Base-by-base conservation (phyloP, 2,888 invertebrate species). In the Dastarcus helophoroides region DNA sequence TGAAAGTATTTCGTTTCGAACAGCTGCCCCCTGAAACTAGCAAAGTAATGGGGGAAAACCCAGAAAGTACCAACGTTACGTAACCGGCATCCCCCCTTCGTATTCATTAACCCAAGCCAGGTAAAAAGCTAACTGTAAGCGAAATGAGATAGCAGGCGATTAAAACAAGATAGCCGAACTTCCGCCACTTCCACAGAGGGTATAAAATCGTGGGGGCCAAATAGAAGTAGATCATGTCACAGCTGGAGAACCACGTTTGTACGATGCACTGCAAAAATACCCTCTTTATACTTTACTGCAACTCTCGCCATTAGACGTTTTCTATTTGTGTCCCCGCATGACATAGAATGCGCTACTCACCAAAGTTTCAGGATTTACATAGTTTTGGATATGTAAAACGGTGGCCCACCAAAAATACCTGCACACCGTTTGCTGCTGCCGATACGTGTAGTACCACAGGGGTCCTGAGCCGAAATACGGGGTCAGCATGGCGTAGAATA, bases 381-480 rank as follows among this genome's bases (percentile, higher is more conserved):
- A 61, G 35, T 60, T 62, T 36, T 64, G 63, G 12, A 63, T 42
- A 42, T 64, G 63, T 2, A 64, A 39, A 9, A 64, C 27, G 19
- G 53, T 46, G 3, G 56, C 42, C 64, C 64, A 64, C 64, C 64
- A 64, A 35, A 51, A 53, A 7, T 48, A 36, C 15, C 48, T 41
- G 35, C 65, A 65, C n/a, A 42, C 48, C n/a, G 48, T 38, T 28
- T 44, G 40, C 4, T 51, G 23, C 2, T 21, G 2, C 11, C 28
- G 14, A 7, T 47, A 28, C 7, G 35, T 36, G 6, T 25, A 36
- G n/a, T 54, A 44, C 68, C 68, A 69, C 9, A 62, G 42, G 2
- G 69, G 65, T 3, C 69, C 69, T 14, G 64, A 62, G 2, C 64
- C 64, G 9, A 65, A 33, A 38, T 63, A 58, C 3, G 60, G 58